These are phyloP conservation scores for Mus musculus DNA, from an alignment of 2,113 vertebrate species.

Conservation along the genomic window GRCm39 chr16:75946001-75946500, in stretches of 20 bases:
- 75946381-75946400: neutral
- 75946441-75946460: neutral
- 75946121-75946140: neutral
- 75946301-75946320: neutral
- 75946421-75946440: neutral
- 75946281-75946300: neutral
- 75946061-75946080: rapidly evolving
- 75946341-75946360: neutral
- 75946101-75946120: neutral
- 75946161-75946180: neutral
- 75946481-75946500: neutral
- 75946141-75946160: neutral
- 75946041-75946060: neutral
- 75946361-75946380: neutral
- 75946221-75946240: neutral
- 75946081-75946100: neutral
- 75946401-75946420: neutral
- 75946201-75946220: neutral
- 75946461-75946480: neutral
- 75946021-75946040: neutral
- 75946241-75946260: neutral
- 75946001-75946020: rapidly evolving
- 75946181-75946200: neutral
- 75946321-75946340: too few species aligned
- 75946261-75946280: neutral